Base-by-base conservation (phyloP, 2,888 invertebrate genomes). In the Drosophila borborema region DNA sequence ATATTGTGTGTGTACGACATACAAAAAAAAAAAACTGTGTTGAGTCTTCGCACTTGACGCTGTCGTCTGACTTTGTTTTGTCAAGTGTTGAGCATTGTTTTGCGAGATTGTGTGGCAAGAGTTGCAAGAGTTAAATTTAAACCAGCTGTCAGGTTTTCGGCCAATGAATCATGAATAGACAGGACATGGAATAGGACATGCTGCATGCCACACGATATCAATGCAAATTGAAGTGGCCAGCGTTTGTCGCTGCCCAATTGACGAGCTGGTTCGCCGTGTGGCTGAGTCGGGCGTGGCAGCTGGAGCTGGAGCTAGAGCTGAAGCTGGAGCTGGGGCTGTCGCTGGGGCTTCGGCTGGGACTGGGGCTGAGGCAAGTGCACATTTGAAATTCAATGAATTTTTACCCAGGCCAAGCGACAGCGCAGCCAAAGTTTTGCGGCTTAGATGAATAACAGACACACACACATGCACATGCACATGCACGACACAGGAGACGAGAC, bases 371-470 rank as follows among this genome's bases (percentile, higher is more conserved):
- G 41, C 85, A 72, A 86, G 74, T 82, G 31, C 81, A 77, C 87
- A 91, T 91, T 91, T 91, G 82, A 90, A 91, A 91, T 91, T 91
- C 91, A 91, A 91, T 91, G 91, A 91, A 91, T 91, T 91, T 90
- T 90, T 87, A 89, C 89, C 82, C 77, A 83, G 74, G 53, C n/a
- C 46, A 63, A 73, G 63, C 20, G 73, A 72, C 76, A 69, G 54
- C 54, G 51, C 54, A 55, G 56, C 58, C 58, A 67, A 72, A 77
- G 67, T 72, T 71, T 60, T 77, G 79, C 63, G 80, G 81, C 75
- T 80, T 80, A 81, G 84, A 88, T 86, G 85, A 88, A 86, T 86
- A 74, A 74, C 65, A 38, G 20, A 41, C 55, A 51, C 34, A 36
- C 36, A 36, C 20, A 28, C 28, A 28, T 12, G 16, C 5, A 41